Evolutionary conservation across 2,888 invertebrate species (phyloP), one percentile per base, ranked within the genome.

Genomic region (Megalurothrips usitatus): DNA sequence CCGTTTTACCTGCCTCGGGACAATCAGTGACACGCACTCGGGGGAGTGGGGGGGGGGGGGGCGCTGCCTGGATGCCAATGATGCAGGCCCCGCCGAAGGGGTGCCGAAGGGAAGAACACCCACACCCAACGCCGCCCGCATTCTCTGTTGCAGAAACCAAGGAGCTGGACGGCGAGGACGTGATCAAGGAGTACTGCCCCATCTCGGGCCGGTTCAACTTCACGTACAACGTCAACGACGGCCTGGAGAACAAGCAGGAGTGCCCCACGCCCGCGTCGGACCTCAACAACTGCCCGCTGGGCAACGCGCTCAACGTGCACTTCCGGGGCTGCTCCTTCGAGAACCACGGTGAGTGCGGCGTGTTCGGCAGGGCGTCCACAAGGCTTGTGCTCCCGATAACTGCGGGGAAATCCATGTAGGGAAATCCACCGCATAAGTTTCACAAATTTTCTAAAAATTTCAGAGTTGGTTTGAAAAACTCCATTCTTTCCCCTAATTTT

Each of bases 101-200:
- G 34, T 43, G 34, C 34, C n/a, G n/a, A n/a, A n/a, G n/a, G n/a
- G n/a, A n/a, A n/a, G n/a, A n/a, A 43, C 6, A 43, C 34, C 6
- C 34, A 43, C 34, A 43, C 6, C n/a, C n/a, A n/a, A n/a, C 34
- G 34, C 6, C 34, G 34, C 34, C 34, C 34, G 3, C 2, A 43
- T 43, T 43, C 6, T 43, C 34, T n/a, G 81, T 86, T 86, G 17
- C 84, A 91, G 90, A 91, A 86, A 89, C 88, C 19, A 88, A 87
- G 85, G 90, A 90, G 82, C 86, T 88, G 75, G 88, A 88, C 79
- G 90, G 89, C 3, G 85, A 86, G 78, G 86, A 87, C 52, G 89
- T 90, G 52, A 87, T 88, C 75, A 89, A 90, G 83, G 90, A 91
- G 84, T 92, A 90, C 85, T 92, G 92, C 83, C 92, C 92, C 19